These are phyloP conservation scores for Saturnia japonica DNA, from an alignment of 2,888 invertebrate genomes.

Conservation along the genomic window DNA sequence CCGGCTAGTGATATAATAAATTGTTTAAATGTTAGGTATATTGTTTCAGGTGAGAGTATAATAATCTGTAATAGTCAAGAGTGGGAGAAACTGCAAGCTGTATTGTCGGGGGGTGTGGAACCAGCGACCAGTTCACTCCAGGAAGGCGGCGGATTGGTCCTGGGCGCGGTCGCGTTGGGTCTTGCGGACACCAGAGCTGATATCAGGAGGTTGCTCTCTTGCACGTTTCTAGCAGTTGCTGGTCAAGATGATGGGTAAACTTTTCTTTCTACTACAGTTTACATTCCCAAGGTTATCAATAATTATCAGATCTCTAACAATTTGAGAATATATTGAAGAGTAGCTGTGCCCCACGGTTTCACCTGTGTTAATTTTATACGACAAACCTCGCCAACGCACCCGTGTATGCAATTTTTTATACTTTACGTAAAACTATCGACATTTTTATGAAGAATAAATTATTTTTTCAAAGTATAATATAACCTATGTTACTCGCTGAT, in stretches of 20 bases:
- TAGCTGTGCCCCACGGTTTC: too few species aligned
- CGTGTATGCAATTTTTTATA: too few species aligned
- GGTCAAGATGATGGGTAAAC: conserved; percentile 38
- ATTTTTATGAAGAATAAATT: too few species aligned
- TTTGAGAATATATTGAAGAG: too few species aligned
- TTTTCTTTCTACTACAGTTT: background rate
- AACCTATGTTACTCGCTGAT: too few species aligned
- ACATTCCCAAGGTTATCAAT: too few species aligned
- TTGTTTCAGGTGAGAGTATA: conserved; percentile 88
- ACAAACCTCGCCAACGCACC: too few species aligned
- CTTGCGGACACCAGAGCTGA: conserved; percentile 80
- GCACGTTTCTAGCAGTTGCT: conserved; percentile 80
- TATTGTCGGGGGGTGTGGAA: conserved; percentile 47
- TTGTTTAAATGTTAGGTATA: background rate
- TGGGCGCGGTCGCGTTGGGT: conserved; percentile 86
- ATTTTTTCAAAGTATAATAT: too few species aligned
- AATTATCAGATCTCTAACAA: too few species aligned
- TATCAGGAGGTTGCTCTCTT: conserved; percentile 78
- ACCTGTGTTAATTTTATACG: too few species aligned
- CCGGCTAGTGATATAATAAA: too few species aligned
- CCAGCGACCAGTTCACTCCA: conserved; percentile 78
- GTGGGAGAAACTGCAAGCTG: conserved; percentile 51
- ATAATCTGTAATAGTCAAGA: conserved; percentile 83
- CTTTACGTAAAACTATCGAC: too few species aligned
- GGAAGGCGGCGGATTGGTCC: conserved; percentile 68